Evolutionary conservation across 2,797 vertebrate species (phyloP).

Genomic region (Carduelis carduelis): DNA sequence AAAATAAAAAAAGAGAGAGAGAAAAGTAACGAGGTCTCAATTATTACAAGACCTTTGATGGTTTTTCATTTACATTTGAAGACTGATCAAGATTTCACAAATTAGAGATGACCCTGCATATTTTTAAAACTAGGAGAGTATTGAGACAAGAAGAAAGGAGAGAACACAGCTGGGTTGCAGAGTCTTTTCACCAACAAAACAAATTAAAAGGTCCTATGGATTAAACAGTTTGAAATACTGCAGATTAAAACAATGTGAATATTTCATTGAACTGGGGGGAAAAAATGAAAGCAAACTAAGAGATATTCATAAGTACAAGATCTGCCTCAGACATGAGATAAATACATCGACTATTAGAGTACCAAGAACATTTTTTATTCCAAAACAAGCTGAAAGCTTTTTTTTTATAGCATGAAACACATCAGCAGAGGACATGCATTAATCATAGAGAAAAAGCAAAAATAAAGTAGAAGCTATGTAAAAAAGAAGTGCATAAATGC

Average conservation of each 20-base stretch:
- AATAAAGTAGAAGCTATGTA: background rate
- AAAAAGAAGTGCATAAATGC: background rate
- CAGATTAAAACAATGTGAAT: background rate
- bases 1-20: background rate
- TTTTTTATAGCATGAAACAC: background rate
- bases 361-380: background rate
- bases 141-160: background rate
- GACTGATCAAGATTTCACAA: background rate
- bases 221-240: background rate
- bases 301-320: background rate
- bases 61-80: background rate
- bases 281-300: background rate
- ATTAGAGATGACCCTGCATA: background rate
- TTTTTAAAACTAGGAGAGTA: background rate
- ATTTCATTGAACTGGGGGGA: accelerated
- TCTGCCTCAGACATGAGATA: background rate
- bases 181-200: background rate
- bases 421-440: background rate
- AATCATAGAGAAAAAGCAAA: background rate
- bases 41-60: background rate
- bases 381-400: background rate
- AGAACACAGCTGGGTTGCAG: background rate
- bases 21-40: background rate
- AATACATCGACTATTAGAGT: background rate
- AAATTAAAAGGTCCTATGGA: background rate